Percentiles rank a stretch among this genome's conserved stretches.
Conservation (phyloP, 2,888 invertebrate species). For the Thereva unica region DNA sequence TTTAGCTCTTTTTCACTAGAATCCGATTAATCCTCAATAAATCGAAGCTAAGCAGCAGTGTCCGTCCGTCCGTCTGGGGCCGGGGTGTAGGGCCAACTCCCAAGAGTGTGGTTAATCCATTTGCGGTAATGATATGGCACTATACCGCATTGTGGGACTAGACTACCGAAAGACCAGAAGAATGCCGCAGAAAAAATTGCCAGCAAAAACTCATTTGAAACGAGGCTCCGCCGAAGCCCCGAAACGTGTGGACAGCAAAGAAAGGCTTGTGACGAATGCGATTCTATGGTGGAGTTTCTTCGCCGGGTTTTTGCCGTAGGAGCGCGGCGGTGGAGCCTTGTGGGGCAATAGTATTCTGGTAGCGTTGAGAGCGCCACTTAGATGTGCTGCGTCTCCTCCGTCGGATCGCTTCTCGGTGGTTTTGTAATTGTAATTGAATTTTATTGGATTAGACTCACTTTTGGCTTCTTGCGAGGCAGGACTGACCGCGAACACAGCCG, state of each 20-base stretch:
- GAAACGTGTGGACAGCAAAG: constrained; percentile 14
- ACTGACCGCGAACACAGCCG: not conserved
- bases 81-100: too few relatives aligned
- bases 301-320: not conserved
- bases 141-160: not conserved
- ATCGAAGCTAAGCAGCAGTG: constrained; percentile 3
- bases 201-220: constrained; percentile 28
- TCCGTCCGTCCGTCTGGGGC: too few relatives aligned
- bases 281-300: constrained; percentile 16
- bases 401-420: constrained; percentile 24
- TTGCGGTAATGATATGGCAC: constrained; percentile 41
- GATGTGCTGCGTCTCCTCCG: constrained; percentile 1
- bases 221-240: constrained; percentile 11
- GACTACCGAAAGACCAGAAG: not conserved
- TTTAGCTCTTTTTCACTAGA: constrained; percentile 5
- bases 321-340: not conserved
- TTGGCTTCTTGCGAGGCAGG: constrained; percentile 24
- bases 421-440: constrained; percentile 36
- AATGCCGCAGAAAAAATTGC: constrained; percentile 18
- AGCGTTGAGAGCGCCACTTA: constrained; percentile 26
- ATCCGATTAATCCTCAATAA: not conserved
- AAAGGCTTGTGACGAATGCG: constrained; percentile 30
- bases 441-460: constrained; percentile 33
- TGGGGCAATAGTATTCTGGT: constrained; percentile 1
- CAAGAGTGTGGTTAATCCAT: constrained; percentile 40